Conservation (phyloP, 2,888 invertebrate species). For the Oeneis ivallda region DNA sequence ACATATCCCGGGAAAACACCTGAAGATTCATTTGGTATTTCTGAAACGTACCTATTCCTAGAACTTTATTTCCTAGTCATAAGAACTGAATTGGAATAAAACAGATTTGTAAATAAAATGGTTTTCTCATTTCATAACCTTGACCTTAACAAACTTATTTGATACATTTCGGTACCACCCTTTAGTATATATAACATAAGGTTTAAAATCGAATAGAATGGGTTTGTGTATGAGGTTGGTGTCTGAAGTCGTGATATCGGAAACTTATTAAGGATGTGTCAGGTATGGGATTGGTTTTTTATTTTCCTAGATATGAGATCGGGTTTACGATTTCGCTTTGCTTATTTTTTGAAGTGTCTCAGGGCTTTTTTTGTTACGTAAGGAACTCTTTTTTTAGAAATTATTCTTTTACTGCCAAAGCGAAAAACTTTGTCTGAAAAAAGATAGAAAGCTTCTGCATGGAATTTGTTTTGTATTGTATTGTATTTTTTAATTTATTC, state of each 20-base stretch:
- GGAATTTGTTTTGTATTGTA: too few relatives aligned
- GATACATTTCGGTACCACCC: background rate
- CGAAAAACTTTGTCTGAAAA: too few relatives aligned
- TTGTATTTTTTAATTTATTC: too few relatives aligned
- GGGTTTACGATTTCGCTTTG: constrained; percentile 8
- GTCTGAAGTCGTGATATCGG: constrained; percentile 31
- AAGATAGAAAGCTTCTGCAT: too few relatives aligned
- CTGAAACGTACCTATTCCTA: background rate
- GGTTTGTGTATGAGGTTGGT: constrained; percentile 1
- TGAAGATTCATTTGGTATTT: constrained; percentile 28
- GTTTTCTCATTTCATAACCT: constrained; percentile 16
- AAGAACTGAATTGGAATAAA: constrained; percentile 10
- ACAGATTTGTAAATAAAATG: constrained; percentile 1
- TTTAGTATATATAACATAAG: background rate
- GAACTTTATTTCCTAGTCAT: background rate
- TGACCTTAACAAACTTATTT: constrained; percentile 5
- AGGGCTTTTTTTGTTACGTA: too few relatives aligned
- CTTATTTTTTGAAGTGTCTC: background rate
- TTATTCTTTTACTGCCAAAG: too few relatives aligned
- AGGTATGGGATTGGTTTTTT: constrained; percentile 30
- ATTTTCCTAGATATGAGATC: constrained; percentile 29
- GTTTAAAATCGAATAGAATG: background rate
- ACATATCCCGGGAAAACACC: constrained; percentile 35
- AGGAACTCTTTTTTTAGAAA: too few relatives aligned
- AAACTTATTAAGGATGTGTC: constrained; percentile 37